Percentiles rank a stretch among this genome's conserved stretches.
These are phyloP conservation scores for Campaea margaritaria DNA, from an alignment of 2,888 invertebrate genomes.

Conservation along the genomic window DNA sequence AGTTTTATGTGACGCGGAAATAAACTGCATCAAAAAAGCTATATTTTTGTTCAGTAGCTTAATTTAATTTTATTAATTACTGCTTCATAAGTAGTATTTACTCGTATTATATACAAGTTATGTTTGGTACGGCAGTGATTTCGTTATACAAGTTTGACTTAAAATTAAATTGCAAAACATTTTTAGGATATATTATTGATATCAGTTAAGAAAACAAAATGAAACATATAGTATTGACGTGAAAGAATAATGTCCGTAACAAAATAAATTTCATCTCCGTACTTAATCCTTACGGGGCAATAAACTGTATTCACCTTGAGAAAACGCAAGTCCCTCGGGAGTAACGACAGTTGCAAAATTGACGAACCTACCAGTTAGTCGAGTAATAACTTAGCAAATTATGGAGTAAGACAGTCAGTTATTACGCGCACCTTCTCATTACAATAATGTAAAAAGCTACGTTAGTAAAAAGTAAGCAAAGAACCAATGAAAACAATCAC, in stretches of 20 bases:
- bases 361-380: slow-evolving; percentile 12
- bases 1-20: too few species aligned
- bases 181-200: too few species aligned
- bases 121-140: too few species aligned
- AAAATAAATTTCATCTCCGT: neutral
- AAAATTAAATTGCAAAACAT: too few species aligned
- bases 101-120: too few species aligned
- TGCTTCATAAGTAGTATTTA: too few species aligned
- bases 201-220: too few species aligned
- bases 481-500: slow-evolving; percentile 3
- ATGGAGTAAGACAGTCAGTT: slow-evolving; percentile 8
- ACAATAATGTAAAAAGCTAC: slow-evolving; percentile 5
- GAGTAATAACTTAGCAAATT: slow-evolving; percentile 15
- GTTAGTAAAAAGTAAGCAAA: neutral
- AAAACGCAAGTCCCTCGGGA: slow-evolving; percentile 1
- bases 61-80: too few species aligned
- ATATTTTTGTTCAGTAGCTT: too few species aligned
- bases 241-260: neutral
- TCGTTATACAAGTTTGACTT: too few species aligned
- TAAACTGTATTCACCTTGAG: slow-evolving; percentile 4
- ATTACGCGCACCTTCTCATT: slow-evolving; percentile 16
- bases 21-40: too few species aligned
- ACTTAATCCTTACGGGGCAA: neutral
- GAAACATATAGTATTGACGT: too few species aligned
- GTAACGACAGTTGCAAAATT: slow-evolving; percentile 7